A percentile compares a stretch with the other conserved stretches of the same genome.
Evolutionary conservation across 2,797 vertebrate species (phyloP).

Genomic region (Tokudaia tokunoshimensis): DNA sequence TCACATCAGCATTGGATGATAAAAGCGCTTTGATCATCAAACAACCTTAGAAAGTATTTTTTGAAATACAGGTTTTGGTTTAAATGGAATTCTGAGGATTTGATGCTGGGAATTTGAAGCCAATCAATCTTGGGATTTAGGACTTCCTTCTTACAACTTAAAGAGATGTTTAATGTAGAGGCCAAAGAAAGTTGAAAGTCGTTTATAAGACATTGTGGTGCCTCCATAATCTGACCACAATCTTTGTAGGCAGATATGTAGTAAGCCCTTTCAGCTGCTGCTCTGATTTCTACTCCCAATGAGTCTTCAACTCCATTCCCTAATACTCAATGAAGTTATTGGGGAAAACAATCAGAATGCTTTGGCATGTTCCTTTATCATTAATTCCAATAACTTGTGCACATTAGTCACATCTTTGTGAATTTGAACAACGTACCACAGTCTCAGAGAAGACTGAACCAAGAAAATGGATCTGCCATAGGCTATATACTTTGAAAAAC

Average conservation of each 20-base stretch:
- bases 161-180: not conserved
- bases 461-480: slow-evolving; percentile 18
- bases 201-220: not conserved
- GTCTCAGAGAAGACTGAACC: not conserved
- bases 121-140: slow-evolving; percentile 59
- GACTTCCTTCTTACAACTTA: slow-evolving; percentile 38
- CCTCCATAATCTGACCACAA: not conserved
- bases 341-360: slow-evolving; percentile 29
- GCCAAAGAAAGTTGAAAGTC: not conserved
- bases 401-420: slow-evolving; percentile 32
- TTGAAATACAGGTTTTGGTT: slow-evolving; percentile 57
- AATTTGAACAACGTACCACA: slow-evolving; percentile 20
- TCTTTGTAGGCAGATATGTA: not conserved
- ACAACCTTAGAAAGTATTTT: slow-evolving; percentile 47
- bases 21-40: slow-evolving; percentile 68
- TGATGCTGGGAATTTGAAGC: slow-evolving; percentile 36
- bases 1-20: slow-evolving; percentile 56
- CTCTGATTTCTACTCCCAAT: not conserved
- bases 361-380: slow-evolving; percentile 6
- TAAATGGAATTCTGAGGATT: slow-evolving; percentile 41
- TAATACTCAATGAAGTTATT: not conserved
- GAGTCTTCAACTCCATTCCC: slow-evolving; percentile 24
- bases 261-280: not conserved
- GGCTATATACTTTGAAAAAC: not conserved
- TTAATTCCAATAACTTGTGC: slow-evolving; percentile 9